Evolutionary conservation across 1,140 invertebrate genomes (phyloP).

Genomic region (Megathymus violae): DNA sequence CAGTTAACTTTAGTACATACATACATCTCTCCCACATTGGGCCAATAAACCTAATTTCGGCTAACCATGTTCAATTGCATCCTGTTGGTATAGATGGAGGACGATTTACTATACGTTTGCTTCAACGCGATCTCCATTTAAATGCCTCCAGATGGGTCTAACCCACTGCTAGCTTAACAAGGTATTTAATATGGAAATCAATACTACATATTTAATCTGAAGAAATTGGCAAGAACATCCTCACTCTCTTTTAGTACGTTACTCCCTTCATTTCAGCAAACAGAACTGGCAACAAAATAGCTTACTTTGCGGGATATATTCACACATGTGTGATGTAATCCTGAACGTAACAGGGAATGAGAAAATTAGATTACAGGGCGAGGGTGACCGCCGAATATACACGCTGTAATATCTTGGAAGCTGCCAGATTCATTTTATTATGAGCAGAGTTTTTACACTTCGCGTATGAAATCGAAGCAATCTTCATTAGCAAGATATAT

Average conservation of each 20-base stretch:
- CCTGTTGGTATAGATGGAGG: too few species aligned
- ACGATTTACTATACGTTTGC: too few species aligned
- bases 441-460: not conserved
- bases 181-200: not conserved
- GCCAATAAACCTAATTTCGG: too few species aligned
- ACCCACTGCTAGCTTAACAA: too few species aligned
- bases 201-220: not conserved
- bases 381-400: slow-evolving; percentile 4
- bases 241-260: too few species aligned
- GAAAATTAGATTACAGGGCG: slow-evolving; percentile 3
- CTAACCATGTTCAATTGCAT: too few species aligned
- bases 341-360: slow-evolving; percentile 2
- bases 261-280: not conserved
- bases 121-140: too few species aligned
- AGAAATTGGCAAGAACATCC: not conserved
- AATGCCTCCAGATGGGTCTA: too few species aligned
- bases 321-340: slow-evolving; percentile 1
- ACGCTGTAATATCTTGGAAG: slow-evolving; percentile 3
- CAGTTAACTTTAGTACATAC: too few species aligned
- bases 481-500: not conserved
- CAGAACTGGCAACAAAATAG: not conserved
- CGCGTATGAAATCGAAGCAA: not conserved
- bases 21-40: too few species aligned
- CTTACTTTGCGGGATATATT: not conserved
- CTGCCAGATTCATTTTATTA: slow-evolving; percentile 3